Percentiles rank a stretch among this genome's conserved stretches.
Evolutionary conservation across 2,113 vertebrate species (phyloP).

Genomic region (Haplochromis burtoni): DNA sequence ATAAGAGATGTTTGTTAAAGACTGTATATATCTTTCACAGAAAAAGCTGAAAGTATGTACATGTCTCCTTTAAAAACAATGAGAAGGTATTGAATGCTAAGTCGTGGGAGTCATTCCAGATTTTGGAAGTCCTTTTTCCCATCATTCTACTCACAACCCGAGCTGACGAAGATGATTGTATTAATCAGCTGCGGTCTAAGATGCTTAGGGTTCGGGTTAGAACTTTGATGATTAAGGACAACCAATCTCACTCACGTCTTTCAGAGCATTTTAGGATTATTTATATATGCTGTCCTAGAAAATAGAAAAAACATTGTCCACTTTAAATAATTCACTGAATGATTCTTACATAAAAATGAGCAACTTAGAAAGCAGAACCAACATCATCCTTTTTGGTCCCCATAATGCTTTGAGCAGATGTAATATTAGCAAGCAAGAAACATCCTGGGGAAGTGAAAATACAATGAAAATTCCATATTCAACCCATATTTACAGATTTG

Average conservation of each 20-base stretch:
- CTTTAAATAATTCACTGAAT: neutral
- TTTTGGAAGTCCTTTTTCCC: neutral
- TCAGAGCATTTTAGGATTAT: neutral
- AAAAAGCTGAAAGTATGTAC: neutral
- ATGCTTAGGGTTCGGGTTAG: neutral
- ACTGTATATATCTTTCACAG: neutral
- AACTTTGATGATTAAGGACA: neutral
- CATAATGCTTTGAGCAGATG: neutral
- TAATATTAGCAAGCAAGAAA: neutral
- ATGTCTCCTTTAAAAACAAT: neutral
- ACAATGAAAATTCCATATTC: neutral
- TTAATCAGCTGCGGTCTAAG: neutral
- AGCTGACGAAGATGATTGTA: neutral
- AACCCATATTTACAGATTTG: neutral
- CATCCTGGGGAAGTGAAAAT: neutral
- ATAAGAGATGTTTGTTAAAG: neutral
- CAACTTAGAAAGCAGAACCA: neutral
- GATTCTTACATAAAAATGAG: neutral
- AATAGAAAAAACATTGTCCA: neutral
- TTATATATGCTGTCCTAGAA: neutral
- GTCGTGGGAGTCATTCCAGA: neutral
- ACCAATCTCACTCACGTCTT: neutral
- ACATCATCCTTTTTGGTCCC: neutral
- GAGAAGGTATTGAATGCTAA: neutral
- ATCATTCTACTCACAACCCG: neutral